phyloP scores from a whole-genome alignment of 2,888 invertebrate species.

The Phengaris arion region DNA sequence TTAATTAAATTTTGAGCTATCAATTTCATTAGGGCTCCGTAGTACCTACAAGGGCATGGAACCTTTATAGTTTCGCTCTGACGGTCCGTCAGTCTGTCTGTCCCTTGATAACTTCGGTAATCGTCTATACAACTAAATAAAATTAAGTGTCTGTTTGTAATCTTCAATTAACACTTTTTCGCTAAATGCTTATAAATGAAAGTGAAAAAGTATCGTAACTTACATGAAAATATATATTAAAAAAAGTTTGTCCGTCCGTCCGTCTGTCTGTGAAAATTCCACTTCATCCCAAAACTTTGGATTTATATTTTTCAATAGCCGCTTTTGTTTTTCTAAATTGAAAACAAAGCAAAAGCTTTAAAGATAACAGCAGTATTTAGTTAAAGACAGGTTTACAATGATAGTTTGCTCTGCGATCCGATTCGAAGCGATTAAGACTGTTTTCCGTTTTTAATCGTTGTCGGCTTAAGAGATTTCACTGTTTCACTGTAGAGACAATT shows the following conservation, averaged over 20 bases:
- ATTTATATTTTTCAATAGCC: neutral
- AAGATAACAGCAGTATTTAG: neutral
- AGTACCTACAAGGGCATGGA: too few relatives aligned
- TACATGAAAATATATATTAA: too few relatives aligned
- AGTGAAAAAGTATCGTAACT: neutral
- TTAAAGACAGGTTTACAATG: neutral
- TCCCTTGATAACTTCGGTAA: too few relatives aligned
- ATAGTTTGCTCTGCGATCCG: neutral
- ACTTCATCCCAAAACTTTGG: neutral
- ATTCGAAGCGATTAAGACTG: neutral
- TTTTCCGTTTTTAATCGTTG: neutral
- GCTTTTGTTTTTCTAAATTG: neutral
- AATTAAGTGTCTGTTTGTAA: too few relatives aligned
- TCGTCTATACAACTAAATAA: too few relatives aligned
- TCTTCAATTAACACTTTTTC: neutral
- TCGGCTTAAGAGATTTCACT: neutral
- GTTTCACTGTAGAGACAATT: neutral
- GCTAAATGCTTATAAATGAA: neutral
- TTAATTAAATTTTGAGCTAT: too few relatives aligned
- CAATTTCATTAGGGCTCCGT: too few relatives aligned
- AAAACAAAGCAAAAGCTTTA: neutral
- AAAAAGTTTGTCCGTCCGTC: neutral
- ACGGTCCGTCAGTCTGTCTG: too few relatives aligned
- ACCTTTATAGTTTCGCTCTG: too few relatives aligned
- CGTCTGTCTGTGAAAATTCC: neutral